A percentile compares a stretch with the other conserved stretches of the same genome.
Evolutionary conservation across 1,140 invertebrate species (phyloP).

Genomic region (Armadillidium nasatum): DNA sequence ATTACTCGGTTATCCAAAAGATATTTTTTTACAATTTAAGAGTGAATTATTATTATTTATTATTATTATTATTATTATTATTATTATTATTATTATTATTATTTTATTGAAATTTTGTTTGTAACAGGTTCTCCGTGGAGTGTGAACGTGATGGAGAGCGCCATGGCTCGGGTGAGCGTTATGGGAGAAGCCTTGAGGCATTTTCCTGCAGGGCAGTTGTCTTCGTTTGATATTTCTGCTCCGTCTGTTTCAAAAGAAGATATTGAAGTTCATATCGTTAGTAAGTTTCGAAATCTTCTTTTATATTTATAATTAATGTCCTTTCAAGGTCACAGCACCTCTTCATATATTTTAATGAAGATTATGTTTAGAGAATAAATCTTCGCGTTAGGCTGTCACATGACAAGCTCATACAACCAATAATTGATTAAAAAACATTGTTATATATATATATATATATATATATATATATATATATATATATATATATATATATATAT

Average conservation of each 20-base stretch:
- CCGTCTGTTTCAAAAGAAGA: conserved; percentile 61
- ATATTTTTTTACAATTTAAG: too few species aligned
- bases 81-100: too few species aligned
- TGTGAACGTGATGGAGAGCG: conserved; percentile 71
- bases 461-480: conserved; percentile 1
- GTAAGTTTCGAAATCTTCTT: background rate
- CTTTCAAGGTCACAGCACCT: too few species aligned
- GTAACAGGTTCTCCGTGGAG: conserved; percentile 80
- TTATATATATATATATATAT: background rate
- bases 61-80: too few species aligned
- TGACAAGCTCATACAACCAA: too few species aligned
- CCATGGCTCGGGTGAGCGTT: conserved; percentile 54
- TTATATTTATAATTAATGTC: too few species aligned
- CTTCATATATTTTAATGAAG: too few species aligned
- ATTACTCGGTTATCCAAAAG: too few species aligned
- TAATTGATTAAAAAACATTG: too few species aligned
- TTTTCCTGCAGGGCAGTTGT: conserved; percentile 75
- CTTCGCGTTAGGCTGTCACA: too few species aligned
- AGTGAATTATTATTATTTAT: too few species aligned
- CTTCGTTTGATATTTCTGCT: conserved; percentile 74
- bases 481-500: background rate
- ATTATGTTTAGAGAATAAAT: too few species aligned
- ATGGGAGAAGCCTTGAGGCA: conserved; percentile 77
- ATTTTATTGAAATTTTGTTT: background rate
- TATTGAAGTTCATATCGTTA: conserved; percentile 54